Base-by-base conservation (phyloP, 2,797 vertebrate genomes). In the Decapterus maruadsi region DNA sequence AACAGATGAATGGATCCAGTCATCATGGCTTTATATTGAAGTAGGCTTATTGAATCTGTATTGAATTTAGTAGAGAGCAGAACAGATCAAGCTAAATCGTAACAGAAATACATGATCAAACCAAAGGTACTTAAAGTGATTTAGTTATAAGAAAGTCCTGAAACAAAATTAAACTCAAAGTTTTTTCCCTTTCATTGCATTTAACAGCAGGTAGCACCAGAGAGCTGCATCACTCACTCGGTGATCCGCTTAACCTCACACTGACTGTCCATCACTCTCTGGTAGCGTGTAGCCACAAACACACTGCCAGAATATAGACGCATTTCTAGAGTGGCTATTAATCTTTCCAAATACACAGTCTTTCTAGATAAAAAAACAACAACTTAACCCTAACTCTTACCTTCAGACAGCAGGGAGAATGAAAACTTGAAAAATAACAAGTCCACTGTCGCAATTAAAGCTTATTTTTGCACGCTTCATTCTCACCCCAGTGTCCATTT, bases 151-250 rank as follows among this genome's bases (percentile, higher is more conserved):
- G 10, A 58, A 8, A 57, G 29, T 48, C 2, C 17, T 65, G 2
- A 5, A 36, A 48, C 2, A 50, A 51, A 50, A 59, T 48, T 12
- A 34, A 17, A 22, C n/a, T 40, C 38, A n/a, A 13, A 22, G 26
- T 26, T 38, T 1, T 64, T 48, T 67, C 0, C 26, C 29, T 31
- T 68, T 67, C 71, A 53, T 50, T 74, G 16, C 38, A 69, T 66
- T 74, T 68, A 64, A 64, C 77, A 81, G 29, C 62, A 84, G 11
- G 65, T 72, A 73, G 77, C 72, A 82, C 70, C 46, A 68, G 74
- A 84, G 63, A 75, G 69, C 78, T 71, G 45, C 59, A 62, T 34
- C 8, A 40, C 9, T 26, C 38, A 55, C 54, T 26, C 38, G 68
- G 9, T 68, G 46, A 75, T 67, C 50, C 31, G 11, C 29, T 2